Base-by-base conservation (phyloP, 2,113 vertebrate species). In the Carassius carassius region DNA sequence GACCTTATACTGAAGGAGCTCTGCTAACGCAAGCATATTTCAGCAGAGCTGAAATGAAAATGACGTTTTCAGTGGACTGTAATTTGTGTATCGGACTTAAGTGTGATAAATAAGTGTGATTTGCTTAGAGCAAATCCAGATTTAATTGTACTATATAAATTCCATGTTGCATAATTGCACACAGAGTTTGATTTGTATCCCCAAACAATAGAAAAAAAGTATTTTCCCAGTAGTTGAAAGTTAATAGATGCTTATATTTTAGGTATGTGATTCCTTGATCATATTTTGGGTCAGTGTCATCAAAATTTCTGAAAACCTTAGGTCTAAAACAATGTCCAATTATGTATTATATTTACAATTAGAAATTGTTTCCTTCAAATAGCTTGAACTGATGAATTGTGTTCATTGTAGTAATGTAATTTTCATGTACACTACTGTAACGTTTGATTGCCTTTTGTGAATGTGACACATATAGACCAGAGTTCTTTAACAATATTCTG, bases 11-110 rank as follows among this genome's bases (percentile, higher is more conserved):
- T 41, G 29, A 72, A 78, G 44, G 41, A 56, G 65, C 49, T 82
- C 29, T 72, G 65, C 65, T 56, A 82, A 72, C 65, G 63, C 80
- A 72, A 82, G 80, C 63, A 72, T 37, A 37, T 81, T 86, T 75
- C 29, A 79, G 9, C 77, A 72, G 29, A 11, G 74, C 60, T 49
- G 14, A 73, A 80, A 60, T 14, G 14, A 81, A 81, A 65, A 73
- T 63, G 17, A 51, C 6, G 51, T 25, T 73, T 47, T 41, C 19
- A 21, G 9, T 47, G n/a, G 23, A n/a, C 37, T 75, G 7, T 78
- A 49, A 81, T 67, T 49, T 81, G 51, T 82, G 49, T 54, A 19
- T 78, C 5, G 8, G 65, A 78, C 35, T 70, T 49, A 37, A 37
- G 35, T 37, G 58, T 58, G 4, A 60, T 69, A 67, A 67, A 58